Percentiles rank a stretch among this genome's conserved stretches.
These are phyloP conservation scores for Pyrgus malvae DNA, from an alignment of 2,888 invertebrate genomes.

Conservation along the genomic window DNA sequence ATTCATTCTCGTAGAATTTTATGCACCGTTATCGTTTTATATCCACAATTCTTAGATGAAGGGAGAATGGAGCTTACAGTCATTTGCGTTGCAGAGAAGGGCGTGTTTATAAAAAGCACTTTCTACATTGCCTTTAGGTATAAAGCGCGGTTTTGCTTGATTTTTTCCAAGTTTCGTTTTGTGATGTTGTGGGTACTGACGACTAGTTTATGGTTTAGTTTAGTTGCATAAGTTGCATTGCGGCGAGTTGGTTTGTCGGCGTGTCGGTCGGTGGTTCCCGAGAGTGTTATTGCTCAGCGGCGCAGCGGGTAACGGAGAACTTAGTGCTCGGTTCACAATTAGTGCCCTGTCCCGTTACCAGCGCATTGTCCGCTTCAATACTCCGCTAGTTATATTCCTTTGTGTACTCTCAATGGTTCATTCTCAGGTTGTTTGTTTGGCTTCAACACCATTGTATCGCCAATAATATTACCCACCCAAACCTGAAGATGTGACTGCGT, in stretches of 20 bases:
- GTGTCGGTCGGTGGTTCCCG: constrained; percentile 19
- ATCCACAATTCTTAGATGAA: constrained; percentile 12
- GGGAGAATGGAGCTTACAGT: no score
- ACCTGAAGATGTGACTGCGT: not conserved
- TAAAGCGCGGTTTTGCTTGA: not conserved
- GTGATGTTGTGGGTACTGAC: not conserved
- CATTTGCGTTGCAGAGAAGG: no score
- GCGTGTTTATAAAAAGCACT: not conserved
- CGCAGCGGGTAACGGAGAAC: constrained; percentile 64
- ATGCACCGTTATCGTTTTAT: constrained; percentile 17
- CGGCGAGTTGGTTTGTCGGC: constrained; percentile 10
- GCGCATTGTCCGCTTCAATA: constrained; percentile 71
- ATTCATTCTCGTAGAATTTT: constrained; percentile 3
- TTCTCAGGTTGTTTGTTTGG: constrained; percentile 63
- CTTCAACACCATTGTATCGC: constrained; percentile 54
- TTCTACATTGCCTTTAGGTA: not conserved
- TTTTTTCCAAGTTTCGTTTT: not conserved
- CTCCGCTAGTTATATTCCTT: constrained; percentile 66
- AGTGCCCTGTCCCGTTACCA: constrained; percentile 74
- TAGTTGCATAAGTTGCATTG: not conserved
- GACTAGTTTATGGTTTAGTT: constrained; percentile 1
- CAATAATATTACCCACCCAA: constrained; percentile 5
- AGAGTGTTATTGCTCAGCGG: constrained; percentile 42
- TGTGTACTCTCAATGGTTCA: constrained; percentile 64
- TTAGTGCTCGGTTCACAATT: constrained; percentile 69